Percentiles rank a stretch among this genome's conserved stretches.
These are phyloP conservation scores for Selene dorsalis DNA, from an alignment of 2,797 vertebrate genomes.

Conservation along the genomic window DNA sequence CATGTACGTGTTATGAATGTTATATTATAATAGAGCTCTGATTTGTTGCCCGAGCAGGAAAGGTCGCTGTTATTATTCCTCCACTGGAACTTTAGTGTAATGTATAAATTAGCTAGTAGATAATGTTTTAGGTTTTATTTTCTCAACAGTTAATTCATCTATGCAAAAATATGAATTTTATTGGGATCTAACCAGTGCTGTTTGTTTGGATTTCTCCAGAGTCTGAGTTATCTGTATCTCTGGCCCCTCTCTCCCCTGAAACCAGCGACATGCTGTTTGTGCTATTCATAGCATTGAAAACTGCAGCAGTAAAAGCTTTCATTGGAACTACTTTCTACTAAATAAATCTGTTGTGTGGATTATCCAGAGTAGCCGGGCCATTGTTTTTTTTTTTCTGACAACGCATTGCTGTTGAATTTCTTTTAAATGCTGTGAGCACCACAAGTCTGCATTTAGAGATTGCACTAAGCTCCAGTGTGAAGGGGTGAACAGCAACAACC, in stretches of 20 bases:
- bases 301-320: background rate
- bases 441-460: background rate
- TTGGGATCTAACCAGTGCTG: background rate
- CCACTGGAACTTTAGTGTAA: no score
- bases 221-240: background rate
- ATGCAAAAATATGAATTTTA: no score
- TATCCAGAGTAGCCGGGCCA: background rate
- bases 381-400: background rate
- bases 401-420: background rate
- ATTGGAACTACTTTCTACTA: background rate
- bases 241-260: background rate
- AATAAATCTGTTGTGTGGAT: background rate
- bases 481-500: background rate
- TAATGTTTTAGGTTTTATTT: no score
- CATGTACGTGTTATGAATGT: constrained; percentile 2
- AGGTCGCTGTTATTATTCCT: no score
- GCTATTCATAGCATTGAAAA: background rate
- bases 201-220: background rate
- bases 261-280: background rate
- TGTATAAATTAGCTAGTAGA: no score
- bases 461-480: background rate
- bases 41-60: no score
- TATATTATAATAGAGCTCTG: no score
- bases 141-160: no score
- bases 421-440: background rate